A percentile compares a stretch with the other conserved stretches of the same genome.
phyloP scores from a whole-genome alignment of 1,140 invertebrate genomes.

The Portunus trituberculatus region DNA sequence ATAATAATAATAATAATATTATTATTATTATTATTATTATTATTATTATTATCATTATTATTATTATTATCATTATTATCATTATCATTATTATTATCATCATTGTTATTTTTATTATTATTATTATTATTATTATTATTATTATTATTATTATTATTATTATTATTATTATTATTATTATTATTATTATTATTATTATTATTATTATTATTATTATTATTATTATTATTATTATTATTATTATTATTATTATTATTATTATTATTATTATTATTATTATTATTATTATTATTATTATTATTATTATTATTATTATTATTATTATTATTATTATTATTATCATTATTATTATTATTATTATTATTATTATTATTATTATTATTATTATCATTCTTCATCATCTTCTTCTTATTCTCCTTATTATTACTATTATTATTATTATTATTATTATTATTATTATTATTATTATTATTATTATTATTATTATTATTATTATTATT shows the following conservation, averaged over 20 bases:
- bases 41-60: too few relatives aligned
- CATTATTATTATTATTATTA: not conserved
- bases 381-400: slow-evolving; percentile 24
- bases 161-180: too few relatives aligned
- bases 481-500: slow-evolving; percentile 45
- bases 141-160: too few relatives aligned
- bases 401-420: not conserved
- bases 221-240: too few relatives aligned
- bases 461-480: slow-evolving; percentile 55
- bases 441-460: slow-evolving; percentile 41
- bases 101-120: too few relatives aligned
- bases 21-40: too few relatives aligned
- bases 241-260: slow-evolving; percentile 45
- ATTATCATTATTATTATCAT: too few relatives aligned
- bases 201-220: too few relatives aligned
- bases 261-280: slow-evolving; percentile 53
- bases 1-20: too few relatives aligned
- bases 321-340: not conserved
- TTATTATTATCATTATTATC: too few relatives aligned
- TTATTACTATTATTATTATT: not conserved
- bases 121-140: too few relatives aligned
- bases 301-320: slow-evolving; percentile 48
- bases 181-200: too few relatives aligned
- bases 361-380: slow-evolving; percentile 40
- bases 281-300: slow-evolving; percentile 53